Conservation (phyloP, 2,797 vertebrate genomes). For the Bradypodion pumilum region DNA sequence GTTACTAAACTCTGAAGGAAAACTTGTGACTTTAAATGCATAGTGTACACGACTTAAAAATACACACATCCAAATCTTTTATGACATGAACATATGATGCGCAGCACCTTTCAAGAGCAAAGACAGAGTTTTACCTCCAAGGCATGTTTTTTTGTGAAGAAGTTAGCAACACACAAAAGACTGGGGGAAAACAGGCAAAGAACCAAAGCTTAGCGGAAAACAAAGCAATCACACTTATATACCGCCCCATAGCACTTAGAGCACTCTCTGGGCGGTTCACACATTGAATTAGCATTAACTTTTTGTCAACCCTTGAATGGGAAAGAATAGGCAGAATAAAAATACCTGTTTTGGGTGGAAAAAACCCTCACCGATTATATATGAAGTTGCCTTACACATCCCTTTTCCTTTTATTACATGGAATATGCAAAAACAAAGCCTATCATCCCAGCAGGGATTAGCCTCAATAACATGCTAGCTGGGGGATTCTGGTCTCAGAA, state of each 20-base stretch:
- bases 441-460: background rate
- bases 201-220: too few species aligned
- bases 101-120: constrained; percentile 45
- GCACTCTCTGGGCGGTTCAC: too few species aligned
- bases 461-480: background rate
- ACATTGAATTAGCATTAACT: too few species aligned
- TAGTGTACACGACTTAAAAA: constrained; percentile 35
- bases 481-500: background rate
- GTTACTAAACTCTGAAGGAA: constrained; percentile 39
- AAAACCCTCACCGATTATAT: too few species aligned
- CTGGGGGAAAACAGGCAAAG: background rate
- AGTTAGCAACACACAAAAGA: constrained; percentile 8
- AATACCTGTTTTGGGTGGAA: too few species aligned
- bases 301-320: constrained; percentile 27
- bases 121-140: constrained; percentile 26
- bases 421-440: background rate
- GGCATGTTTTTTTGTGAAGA: constrained; percentile 36
- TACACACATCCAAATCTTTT: constrained; percentile 18
- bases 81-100: constrained; percentile 31
- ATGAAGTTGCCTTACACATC: constrained; percentile 15
- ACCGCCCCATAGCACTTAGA: too few species aligned
- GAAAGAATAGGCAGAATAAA: background rate
- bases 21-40: constrained; percentile 37
- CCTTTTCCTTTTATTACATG: background rate
- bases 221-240: too few species aligned